Percentiles rank a stretch among this genome's conserved stretches.
phyloP scores from a whole-genome alignment of 2,888 invertebrate genomes.

The Steinernema carpocapsae region DNA sequence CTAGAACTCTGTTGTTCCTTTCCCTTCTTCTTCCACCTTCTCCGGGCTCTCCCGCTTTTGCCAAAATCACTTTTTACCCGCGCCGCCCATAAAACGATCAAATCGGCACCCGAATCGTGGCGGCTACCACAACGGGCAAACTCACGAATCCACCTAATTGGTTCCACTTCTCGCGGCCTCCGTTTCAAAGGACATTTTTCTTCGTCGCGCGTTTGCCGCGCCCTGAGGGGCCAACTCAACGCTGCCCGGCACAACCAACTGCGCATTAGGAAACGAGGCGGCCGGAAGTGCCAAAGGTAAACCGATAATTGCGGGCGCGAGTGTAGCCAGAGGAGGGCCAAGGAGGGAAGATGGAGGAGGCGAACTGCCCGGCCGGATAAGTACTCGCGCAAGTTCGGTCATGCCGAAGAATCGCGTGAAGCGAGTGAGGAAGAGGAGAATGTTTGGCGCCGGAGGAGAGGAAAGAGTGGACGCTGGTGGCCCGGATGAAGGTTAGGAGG shows the following conservation, averaged over 20 bases:
- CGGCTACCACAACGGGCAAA: neutral
- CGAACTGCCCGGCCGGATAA: conserved; percentile 29
- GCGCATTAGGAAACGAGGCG: conserved; percentile 33
- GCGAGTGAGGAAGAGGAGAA: neutral
- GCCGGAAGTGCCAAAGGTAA: conserved; percentile 35
- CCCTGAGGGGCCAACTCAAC: conserved; percentile 24
- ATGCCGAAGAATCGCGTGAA: conserved; percentile 32
- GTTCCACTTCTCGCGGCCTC: conserved; percentile 16
- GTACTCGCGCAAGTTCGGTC: conserved; percentile 34
- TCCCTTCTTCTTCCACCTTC: neutral
- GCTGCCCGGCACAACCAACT: conserved; percentile 17
- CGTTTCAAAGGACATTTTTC: conserved; percentile 33
- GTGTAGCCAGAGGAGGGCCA: neutral
- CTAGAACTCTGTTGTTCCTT: neutral
- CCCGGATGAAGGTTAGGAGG: neutral
- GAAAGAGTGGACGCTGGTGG: neutral
- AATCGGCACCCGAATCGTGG: conserved; percentile 9
- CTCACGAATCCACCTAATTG: conserved; percentile 28
- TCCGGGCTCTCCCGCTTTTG: neutral
- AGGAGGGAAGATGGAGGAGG: neutral
- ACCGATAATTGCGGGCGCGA: conserved; percentile 31
- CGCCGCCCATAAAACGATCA: conserved; percentile 32
- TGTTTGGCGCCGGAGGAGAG: conserved; percentile 14
- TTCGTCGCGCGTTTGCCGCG: conserved; percentile 10
- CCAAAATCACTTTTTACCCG: conserved; percentile 28